Percentiles rank a stretch among this genome's conserved stretches.
Evolutionary conservation across 2,797 vertebrate genomes (phyloP).

Genomic region (Enteromius radiatus): DNA sequence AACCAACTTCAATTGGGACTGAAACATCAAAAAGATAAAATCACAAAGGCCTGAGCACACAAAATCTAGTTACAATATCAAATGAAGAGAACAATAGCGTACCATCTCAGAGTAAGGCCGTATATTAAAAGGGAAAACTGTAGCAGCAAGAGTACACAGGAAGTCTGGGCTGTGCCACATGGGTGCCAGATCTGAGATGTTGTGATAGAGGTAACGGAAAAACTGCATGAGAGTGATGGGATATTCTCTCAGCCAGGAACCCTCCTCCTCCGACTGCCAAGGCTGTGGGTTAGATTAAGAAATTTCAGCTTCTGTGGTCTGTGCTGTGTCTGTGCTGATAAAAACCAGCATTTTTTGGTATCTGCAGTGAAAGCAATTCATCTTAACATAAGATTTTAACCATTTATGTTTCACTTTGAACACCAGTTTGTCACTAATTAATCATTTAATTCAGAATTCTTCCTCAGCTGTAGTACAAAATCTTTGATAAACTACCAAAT

Average conservation of each 20-base stretch:
- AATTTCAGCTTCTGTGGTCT: not conserved
- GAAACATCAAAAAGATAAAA: not conserved
- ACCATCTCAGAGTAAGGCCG: conserved; percentile 99
- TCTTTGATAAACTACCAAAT: not conserved
- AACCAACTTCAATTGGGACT: not conserved
- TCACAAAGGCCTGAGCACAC: not conserved
- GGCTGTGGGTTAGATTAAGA: conserved; percentile 77
- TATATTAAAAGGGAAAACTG: conserved; percentile 97
- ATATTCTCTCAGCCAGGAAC: conserved; percentile 97
- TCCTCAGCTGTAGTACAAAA: not conserved
- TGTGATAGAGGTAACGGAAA: conserved; percentile 97
- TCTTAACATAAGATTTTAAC: not conserved
- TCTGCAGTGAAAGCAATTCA: not conserved
- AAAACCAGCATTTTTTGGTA: not conserved
- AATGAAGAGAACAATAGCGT: conserved; percentile 35
- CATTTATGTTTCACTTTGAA: not conserved
- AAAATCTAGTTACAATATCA: not conserved
- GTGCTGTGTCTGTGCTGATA: not conserved
- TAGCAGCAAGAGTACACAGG: conserved; percentile 91
- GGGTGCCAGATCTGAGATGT: conserved; percentile 89
- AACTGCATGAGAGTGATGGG: conserved; percentile 99
- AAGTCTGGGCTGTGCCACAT: conserved; percentile 98
- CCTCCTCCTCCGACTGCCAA: conserved; percentile 98
- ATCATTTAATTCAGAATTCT: not conserved
- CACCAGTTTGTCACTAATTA: not conserved